Evolutionary conservation across 2,797 vertebrate genomes (phyloP).

Genomic region (Myotis myotis): DNA sequence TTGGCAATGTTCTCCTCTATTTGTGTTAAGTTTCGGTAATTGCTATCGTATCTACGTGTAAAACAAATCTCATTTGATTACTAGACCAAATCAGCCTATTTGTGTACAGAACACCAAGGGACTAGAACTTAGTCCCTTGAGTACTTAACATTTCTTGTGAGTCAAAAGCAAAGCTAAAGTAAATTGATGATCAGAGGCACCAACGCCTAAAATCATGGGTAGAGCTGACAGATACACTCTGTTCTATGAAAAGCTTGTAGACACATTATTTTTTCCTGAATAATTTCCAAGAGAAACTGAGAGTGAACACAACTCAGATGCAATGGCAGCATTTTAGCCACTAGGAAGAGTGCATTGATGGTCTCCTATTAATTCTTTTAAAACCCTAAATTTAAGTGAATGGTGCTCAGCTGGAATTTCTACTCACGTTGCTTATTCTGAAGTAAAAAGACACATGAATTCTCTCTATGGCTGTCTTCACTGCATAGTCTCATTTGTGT

Average conservation of each 20-base stretch:
- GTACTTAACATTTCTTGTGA: conserved; percentile 68
- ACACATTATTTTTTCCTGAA: conserved; percentile 30
- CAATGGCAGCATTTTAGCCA: background rate
- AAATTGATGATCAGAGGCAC: conserved; percentile 58
- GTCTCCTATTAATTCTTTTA: conserved; percentile 40
- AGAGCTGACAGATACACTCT: conserved; percentile 53
- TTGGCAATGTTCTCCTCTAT: background rate
- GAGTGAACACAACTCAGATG: conserved; percentile 34
- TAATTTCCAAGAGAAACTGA: conserved; percentile 31
- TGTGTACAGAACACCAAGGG: conserved; percentile 63
- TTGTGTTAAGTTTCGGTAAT: conserved; percentile 64
- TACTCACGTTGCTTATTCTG: background rate
- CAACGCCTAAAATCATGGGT: background rate
- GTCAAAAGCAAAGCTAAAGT: conserved; percentile 63
- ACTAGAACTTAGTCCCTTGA: conserved; percentile 57
- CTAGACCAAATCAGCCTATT: conserved; percentile 68
- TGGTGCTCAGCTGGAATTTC: background rate
- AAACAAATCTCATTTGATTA: conserved; percentile 74
- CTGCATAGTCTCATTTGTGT: background rate
- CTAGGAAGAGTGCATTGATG: conserved; percentile 12
- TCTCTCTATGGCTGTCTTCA: background rate
- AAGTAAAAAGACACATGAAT: background rate
- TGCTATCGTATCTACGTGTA: conserved; percentile 49
- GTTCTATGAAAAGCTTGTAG: conserved; percentile 61
- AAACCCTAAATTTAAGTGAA: conserved; percentile 41